These are phyloP conservation scores for Dasyornis broadbenti DNA, from an alignment of 2,113 vertebrate species.

Conservation along the genomic window DNA sequence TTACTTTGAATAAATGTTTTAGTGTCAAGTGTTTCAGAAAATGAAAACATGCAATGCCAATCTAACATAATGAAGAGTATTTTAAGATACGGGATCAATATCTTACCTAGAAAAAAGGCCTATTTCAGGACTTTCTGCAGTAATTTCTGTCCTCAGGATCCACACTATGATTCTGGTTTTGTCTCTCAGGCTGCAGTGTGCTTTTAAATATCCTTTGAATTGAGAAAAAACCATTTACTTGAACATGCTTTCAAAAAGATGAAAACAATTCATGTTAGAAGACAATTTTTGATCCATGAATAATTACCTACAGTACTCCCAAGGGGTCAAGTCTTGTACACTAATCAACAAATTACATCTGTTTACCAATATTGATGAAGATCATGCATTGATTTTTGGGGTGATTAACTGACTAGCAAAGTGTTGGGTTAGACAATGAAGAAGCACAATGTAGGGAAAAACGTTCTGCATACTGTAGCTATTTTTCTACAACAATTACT, in stretches of 20 bases:
- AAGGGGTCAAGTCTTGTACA: not conserved
- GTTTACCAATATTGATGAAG: not conserved
- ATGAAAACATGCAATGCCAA: not conserved
- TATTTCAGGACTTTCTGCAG: not conserved
- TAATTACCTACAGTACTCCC: not conserved
- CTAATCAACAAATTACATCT: not conserved
- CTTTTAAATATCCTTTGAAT: not conserved
- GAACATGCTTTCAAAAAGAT: not conserved
- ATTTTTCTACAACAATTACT: not conserved
- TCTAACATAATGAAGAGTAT: not conserved
- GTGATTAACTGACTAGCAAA: not conserved
- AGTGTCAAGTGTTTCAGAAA: not conserved
- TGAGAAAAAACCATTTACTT: not conserved
- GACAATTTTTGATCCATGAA: not conserved
- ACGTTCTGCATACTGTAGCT: not conserved
- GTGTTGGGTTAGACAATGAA: not conserved
- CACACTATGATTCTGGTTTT: not conserved
- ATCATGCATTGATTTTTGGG: not conserved
- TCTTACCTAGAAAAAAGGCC: not conserved
- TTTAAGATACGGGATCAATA: not conserved
- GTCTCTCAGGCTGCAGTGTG: accelerated
- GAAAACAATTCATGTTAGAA: not conserved
- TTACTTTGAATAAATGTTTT: not conserved
- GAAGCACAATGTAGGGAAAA: not conserved
- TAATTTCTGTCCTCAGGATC: not conserved